These are phyloP conservation scores for Solenopsis fugax DNA, from an alignment of 1,140 invertebrate genomes.

Conservation along the genomic window DNA sequence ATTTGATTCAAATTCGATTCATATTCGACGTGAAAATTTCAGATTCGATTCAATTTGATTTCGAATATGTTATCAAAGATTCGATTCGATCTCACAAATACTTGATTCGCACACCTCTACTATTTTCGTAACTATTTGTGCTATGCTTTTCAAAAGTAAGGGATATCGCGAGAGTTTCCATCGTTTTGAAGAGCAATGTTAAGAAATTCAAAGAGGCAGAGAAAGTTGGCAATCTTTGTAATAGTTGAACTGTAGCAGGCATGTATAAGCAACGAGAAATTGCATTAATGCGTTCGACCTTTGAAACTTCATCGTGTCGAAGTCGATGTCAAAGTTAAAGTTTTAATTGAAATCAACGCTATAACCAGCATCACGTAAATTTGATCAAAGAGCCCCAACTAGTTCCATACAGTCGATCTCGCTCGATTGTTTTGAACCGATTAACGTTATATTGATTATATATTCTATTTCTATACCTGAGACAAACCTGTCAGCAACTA, in stretches of 20 bases:
- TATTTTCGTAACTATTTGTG: not conserved
- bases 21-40: too few relatives aligned
- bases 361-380: conserved; percentile 72
- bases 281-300: conserved; percentile 69
- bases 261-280: conserved; percentile 59
- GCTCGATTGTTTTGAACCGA: conserved; percentile 68
- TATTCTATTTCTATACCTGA: not conserved
- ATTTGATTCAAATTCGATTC: too few relatives aligned
- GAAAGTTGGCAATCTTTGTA: conserved; percentile 41
- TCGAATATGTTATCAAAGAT: too few relatives aligned
- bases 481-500: not conserved
- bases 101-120: too few relatives aligned
- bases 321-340: conserved; percentile 70
- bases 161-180: conserved; percentile 5
- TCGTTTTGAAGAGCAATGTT: not conserved
- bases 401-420: conserved; percentile 69
- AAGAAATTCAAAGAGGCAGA: conserved; percentile 29
- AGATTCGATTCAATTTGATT: too few relatives aligned
- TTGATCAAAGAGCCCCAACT: conserved; percentile 70
- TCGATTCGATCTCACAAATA: too few relatives aligned
- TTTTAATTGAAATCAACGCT: conserved; percentile 76
- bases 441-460: conserved; percentile 72
- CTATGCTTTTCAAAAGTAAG: not conserved
- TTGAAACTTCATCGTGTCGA: conserved; percentile 64
- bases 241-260: conserved; percentile 12